phyloP scores from a whole-genome alignment of 2,888 invertebrate genomes.

The Odontomyia ornata region DNA sequence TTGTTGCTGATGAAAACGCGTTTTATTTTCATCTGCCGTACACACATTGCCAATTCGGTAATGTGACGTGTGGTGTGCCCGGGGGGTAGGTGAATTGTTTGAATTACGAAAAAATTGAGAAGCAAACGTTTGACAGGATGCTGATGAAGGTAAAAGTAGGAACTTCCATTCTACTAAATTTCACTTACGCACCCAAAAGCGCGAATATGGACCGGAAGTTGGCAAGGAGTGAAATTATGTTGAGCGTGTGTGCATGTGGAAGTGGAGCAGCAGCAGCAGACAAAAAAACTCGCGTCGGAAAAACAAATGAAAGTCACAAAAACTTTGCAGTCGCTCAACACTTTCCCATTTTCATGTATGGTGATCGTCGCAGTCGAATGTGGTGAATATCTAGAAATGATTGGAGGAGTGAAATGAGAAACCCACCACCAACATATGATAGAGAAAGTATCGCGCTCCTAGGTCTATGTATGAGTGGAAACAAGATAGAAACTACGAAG shows the following conservation, averaged over 20 bases:
- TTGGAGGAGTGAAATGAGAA: background rate
- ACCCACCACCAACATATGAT: background rate
- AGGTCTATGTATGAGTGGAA: background rate
- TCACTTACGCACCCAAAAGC: constrained; percentile 2
- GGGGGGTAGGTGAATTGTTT: background rate
- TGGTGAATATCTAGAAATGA: background rate
- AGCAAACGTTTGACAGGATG: background rate
- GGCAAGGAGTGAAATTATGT: background rate
- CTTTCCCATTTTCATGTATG: background rate
- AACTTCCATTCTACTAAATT: background rate
- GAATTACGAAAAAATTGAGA: background rate
- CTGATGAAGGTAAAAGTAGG: background rate
- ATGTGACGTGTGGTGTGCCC: background rate
- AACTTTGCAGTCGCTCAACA: background rate
- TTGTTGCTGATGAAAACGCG: background rate
- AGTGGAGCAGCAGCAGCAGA: background rate
- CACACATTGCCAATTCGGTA: too few relatives aligned
- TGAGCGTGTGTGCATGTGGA: background rate
- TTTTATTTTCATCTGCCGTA: background rate
- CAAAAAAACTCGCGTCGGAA: too few relatives aligned
- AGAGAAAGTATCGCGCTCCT: background rate
- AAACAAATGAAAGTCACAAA: background rate
- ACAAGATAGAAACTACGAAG: background rate
- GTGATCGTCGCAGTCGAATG: background rate
- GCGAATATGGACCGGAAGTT: background rate